Base-by-base conservation (phyloP, 2,888 invertebrate genomes). In the Lycocerus yunnanus region DNA sequence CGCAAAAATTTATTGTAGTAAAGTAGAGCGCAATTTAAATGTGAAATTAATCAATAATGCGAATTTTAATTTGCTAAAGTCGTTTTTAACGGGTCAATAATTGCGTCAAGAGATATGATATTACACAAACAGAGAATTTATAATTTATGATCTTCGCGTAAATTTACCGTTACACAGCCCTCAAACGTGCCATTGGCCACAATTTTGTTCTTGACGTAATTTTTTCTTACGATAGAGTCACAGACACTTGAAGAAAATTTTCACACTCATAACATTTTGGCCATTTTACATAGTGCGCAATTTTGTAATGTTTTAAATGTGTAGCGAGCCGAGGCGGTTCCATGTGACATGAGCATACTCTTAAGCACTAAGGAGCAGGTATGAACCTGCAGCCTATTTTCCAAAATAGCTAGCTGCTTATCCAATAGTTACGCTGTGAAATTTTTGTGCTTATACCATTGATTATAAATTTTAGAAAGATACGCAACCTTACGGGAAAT, bases 301-400 rank as follows among this genome's bases (percentile, higher is more conserved):
- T 72, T 18, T 69, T 69, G 58, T 66, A 72, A 70, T 73, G 63
- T 69, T 76, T 76, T 73, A 71, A 72, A 78, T 85, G 82, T 85
- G 82, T 85, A 90, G 91, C 91, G 91, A 90, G 91, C 92, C 88
- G 91, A 92, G 89, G 91, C 92, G 88, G 91, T 92, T 89, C 92
- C 93, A 88, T 91, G 91, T 88, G 92, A 92, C 88, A 90, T 93
- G 90, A 92, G 92, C 89, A 91, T 93, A 89, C 92, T 93, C 90
- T 90, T 93, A 90, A 92, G 91, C 89, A 91, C 92, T 88, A 91
- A 83, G 79, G 80, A 81, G 77, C 86, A 87, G 86, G 87, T 87
- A 87, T 82, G 85, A 82, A 77, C 84, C 83, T 84, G 74, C 76
- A 63, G 73, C 68, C 72, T 67, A 68, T 58, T 65, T 16, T 72